phyloP scores from a whole-genome alignment of 2,113 vertebrate species.

The Colaptes auratus region DNA sequence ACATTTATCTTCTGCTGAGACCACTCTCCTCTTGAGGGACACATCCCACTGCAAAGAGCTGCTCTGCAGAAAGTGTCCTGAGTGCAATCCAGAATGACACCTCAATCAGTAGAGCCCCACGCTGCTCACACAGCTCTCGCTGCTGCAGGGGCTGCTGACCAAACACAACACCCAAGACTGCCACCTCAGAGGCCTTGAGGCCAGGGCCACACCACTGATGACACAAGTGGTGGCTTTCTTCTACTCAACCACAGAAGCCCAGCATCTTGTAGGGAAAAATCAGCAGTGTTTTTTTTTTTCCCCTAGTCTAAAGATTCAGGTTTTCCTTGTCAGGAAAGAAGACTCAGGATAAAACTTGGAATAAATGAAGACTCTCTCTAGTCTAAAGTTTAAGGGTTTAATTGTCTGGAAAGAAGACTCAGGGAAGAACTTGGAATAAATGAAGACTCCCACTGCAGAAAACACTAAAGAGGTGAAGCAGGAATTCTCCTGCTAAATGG shows the following conservation, averaged over 20 bases:
- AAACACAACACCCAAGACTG: not conserved
- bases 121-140: accelerated
- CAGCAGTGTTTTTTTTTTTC: accelerated
- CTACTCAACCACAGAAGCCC: not conserved
- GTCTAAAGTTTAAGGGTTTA: accelerated
- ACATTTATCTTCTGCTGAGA: not conserved
- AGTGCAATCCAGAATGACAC: not conserved
- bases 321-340: accelerated
- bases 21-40: not conserved
- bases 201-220: accelerated
- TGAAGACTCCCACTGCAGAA: accelerated
- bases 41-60: not conserved
- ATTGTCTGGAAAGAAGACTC: accelerated
- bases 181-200: accelerated
- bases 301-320: accelerated
- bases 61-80: not conserved
- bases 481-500: too few species aligned
- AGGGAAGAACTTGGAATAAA: accelerated
- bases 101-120: not conserved
- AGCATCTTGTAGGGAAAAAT: accelerated
- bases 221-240: accelerated
- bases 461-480: not conserved
- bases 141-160: not conserved
- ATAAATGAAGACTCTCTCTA: not conserved
- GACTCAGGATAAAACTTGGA: accelerated